These are phyloP conservation scores for Hyperoplus lanceolatus DNA, from an alignment of 2,797 vertebrate genomes.

Conservation along the genomic window DNA sequence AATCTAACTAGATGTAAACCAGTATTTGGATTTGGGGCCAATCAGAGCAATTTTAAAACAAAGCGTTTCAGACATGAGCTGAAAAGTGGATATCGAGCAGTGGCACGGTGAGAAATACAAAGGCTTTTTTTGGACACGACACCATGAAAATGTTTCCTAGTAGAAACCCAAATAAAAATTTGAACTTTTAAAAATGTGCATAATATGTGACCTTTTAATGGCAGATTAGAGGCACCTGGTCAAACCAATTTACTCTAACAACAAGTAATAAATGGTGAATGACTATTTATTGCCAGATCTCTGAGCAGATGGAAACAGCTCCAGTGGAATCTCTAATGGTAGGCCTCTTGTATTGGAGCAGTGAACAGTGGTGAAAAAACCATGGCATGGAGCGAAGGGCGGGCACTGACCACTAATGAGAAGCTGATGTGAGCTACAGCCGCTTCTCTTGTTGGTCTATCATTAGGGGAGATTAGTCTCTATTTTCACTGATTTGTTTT, in stretches of 20 bases:
- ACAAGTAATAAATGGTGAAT: slow-evolving; percentile 8
- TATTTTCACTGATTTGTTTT: slow-evolving; percentile 29
- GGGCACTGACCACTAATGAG: slow-evolving; percentile 63
- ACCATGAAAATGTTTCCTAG: too few species aligned
- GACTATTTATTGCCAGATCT: slow-evolving; percentile 4
- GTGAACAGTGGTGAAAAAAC: slow-evolving; percentile 24
- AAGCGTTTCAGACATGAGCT: too few species aligned
- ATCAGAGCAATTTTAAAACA: too few species aligned
- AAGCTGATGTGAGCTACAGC: slow-evolving; percentile 43
- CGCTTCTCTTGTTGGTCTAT: slow-evolving; percentile 29
- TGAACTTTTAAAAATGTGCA: too few species aligned
- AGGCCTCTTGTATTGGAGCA: slow-evolving; percentile 14
- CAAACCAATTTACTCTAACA: not conserved
- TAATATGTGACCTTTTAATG: not conserved
- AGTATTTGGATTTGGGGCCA: too few species aligned
- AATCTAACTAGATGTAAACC: too few species aligned
- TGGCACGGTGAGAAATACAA: too few species aligned
- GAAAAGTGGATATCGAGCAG: too few species aligned
- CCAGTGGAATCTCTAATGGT: slow-evolving; percentile 19
- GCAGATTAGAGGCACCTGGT: slow-evolving; percentile 10
- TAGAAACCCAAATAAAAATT: too few species aligned
- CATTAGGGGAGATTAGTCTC: slow-evolving; percentile 16
- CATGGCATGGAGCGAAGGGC: slow-evolving; percentile 28
- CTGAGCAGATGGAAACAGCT: slow-evolving; percentile 27
- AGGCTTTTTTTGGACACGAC: too few species aligned